phyloP scores from a whole-genome alignment of 2,113 vertebrate species.

The Manacus vitellinus region DNA sequence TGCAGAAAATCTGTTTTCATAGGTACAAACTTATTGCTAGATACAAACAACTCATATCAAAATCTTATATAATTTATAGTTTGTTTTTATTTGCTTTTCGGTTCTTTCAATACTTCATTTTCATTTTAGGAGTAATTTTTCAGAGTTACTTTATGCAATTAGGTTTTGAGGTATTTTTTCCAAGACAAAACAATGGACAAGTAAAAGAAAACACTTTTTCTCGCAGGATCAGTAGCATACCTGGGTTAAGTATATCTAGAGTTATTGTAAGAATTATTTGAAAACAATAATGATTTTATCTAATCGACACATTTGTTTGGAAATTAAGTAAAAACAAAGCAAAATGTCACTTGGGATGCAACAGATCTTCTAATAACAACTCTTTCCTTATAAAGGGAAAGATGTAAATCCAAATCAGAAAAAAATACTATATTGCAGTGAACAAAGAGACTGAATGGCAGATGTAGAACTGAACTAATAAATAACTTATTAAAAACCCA shows the following conservation, averaged over 20 bases:
- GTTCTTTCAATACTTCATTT: not conserved
- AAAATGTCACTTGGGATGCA: not conserved
- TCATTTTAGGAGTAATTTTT: not conserved
- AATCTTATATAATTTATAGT: not conserved
- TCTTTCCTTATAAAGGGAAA: not conserved
- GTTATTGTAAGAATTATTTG: not conserved
- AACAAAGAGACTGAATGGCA: not conserved
- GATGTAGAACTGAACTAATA: not conserved
- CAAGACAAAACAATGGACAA: not conserved
- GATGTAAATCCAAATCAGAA: not conserved
- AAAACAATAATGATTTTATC: not conserved
- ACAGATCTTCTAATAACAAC: not conserved
- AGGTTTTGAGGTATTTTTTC: not conserved
- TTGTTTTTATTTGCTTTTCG: rapidly evolving
- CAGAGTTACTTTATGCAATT: not conserved
- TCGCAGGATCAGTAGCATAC: not conserved
- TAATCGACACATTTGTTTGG: not conserved
- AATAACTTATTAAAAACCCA: not conserved
- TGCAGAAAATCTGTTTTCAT: not conserved
- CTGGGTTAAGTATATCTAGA: not conserved
- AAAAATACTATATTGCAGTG: not conserved
- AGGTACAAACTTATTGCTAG: not conserved
- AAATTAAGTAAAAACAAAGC: not conserved
- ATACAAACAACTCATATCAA: not conserved
- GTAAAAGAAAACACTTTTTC: not conserved